phyloP scores from a whole-genome alignment of 2,888 invertebrate genomes.

The Coelogynopora nodosa region DNA sequence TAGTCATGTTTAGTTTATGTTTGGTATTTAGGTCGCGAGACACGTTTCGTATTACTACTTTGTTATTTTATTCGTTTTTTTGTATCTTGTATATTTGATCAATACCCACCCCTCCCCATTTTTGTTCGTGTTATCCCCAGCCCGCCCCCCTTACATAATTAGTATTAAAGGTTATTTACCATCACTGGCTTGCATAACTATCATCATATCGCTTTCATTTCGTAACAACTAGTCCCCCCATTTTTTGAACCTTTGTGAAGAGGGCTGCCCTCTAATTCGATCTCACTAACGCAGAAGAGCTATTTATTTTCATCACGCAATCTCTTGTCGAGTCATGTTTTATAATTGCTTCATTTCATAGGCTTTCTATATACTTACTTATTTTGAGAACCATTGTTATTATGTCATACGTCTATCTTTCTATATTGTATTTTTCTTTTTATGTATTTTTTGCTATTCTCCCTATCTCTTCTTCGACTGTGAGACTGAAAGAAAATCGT shows the following conservation, averaged over 20 bases:
- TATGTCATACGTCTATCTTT: conserved; percentile 1
- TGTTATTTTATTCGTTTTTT: neutral
- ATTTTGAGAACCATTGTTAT: neutral
- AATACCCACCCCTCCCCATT: neutral
- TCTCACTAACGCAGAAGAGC: neutral
- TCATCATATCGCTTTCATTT: conserved; percentile 22
- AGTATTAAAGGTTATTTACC: neutral
- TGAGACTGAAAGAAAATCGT: neutral
- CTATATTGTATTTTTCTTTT: neutral
- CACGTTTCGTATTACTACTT: neutral
- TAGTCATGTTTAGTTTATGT: neutral
- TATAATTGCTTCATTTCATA: conserved; percentile 6
- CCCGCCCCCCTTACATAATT: neutral
- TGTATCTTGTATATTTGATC: neutral
- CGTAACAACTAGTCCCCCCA: neutral
- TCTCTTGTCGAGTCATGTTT: neutral
- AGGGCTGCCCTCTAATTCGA: neutral
- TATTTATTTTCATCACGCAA: conserved; percentile 1
- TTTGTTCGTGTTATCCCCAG: neutral
- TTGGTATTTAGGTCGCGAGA: neutral
- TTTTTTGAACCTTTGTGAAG: too few relatives aligned
- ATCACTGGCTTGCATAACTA: neutral
- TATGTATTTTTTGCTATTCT: neutral
- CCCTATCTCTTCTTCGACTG: neutral
- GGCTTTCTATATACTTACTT: neutral